Conservation (phyloP, 2,888 invertebrate species). For the Liposcelis brunnea region DNA sequence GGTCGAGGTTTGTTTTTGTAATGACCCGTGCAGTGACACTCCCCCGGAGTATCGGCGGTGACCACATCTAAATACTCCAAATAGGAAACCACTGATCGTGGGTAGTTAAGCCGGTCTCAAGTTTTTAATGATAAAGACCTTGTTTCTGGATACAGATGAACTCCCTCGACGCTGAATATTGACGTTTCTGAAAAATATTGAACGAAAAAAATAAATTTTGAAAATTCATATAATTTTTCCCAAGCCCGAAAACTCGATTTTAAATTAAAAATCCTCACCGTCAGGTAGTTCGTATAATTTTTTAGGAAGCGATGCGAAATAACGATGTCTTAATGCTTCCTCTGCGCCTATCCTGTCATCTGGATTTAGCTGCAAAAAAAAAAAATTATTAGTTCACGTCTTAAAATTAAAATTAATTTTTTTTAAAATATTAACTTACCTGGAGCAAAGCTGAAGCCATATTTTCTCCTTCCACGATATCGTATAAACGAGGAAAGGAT, state of each 20-base stretch:
- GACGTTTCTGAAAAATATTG: slow-evolving; percentile 66
- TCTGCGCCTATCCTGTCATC: slow-evolving; percentile 70
- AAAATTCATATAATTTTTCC: no score
- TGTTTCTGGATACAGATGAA: slow-evolving; percentile 68
- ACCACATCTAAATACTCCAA: no score
- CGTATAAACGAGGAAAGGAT: slow-evolving; percentile 78
- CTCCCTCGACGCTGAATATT: slow-evolving; percentile 88
- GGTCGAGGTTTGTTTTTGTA: no score
- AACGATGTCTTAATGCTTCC: slow-evolving; percentile 71
- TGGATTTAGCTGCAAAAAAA: slow-evolving; percentile 57
- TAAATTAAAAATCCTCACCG: slow-evolving; percentile 40
- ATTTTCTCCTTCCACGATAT: slow-evolving; percentile 71
- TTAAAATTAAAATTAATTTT: neutral
- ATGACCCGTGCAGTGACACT: no score
- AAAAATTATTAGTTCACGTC: no score
- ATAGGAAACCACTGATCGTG: slow-evolving; percentile 3
- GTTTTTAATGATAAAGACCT: slow-evolving; percentile 34
- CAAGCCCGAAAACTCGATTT: no score
- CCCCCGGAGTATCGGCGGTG: no score
- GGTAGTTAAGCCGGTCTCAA: slow-evolving; percentile 20
- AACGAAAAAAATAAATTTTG: slow-evolving; percentile 14
- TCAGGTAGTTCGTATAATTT: slow-evolving; percentile 82
- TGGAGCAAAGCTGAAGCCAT: slow-evolving; percentile 67
- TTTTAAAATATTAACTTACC: slow-evolving; percentile 22
- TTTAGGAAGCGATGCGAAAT: slow-evolving; percentile 79